A percentile compares a stretch with the other conserved stretches of the same genome.
Conservation (phyloP, 2,113 vertebrate species). For the Mastomys natalensis region DNA sequence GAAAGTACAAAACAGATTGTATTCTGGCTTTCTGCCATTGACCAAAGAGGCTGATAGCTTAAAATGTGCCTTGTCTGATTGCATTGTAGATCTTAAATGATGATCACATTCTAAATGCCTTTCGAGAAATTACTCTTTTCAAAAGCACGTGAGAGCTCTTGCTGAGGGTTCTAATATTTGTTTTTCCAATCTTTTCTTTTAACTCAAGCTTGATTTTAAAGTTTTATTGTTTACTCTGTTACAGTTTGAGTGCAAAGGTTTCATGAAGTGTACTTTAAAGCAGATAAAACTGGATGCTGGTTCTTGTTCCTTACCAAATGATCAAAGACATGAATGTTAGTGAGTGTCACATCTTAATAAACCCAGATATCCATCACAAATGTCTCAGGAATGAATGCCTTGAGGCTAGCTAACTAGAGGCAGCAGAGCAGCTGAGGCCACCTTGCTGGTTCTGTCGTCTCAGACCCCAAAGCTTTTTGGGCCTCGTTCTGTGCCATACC, state of each 20-base stretch:
- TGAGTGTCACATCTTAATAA: neutral
- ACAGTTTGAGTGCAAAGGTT: neutral
- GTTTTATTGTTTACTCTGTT: slow-evolving; percentile 32
- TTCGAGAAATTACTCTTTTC: neutral
- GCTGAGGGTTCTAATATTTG: neutral
- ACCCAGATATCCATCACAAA: neutral
- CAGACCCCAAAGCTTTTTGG: no score
- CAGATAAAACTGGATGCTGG: neutral
- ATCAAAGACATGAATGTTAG: neutral
- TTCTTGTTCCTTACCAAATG: slow-evolving; percentile 6
- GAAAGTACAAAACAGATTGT: neutral
- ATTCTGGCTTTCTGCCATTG: neutral
- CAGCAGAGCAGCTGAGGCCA: accelerated
- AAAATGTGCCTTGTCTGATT: neutral
- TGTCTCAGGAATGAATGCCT: neutral
- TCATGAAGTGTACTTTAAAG: neutral
- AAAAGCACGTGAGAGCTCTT: neutral
- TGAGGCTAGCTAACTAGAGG: neutral
- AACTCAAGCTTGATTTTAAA: slow-evolving; percentile 23
- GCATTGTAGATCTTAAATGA: slow-evolving; percentile 13
- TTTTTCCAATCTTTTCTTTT: slow-evolving; percentile 43
- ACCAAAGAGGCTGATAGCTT: neutral
- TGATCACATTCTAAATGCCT: neutral
- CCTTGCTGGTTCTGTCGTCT: neutral
- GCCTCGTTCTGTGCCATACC: neutral